Percentiles rank a stretch among this genome's conserved stretches.
Evolutionary conservation across 2,888 invertebrate genomes (phyloP).

Genomic region (Margaritifera margaritifera): DNA sequence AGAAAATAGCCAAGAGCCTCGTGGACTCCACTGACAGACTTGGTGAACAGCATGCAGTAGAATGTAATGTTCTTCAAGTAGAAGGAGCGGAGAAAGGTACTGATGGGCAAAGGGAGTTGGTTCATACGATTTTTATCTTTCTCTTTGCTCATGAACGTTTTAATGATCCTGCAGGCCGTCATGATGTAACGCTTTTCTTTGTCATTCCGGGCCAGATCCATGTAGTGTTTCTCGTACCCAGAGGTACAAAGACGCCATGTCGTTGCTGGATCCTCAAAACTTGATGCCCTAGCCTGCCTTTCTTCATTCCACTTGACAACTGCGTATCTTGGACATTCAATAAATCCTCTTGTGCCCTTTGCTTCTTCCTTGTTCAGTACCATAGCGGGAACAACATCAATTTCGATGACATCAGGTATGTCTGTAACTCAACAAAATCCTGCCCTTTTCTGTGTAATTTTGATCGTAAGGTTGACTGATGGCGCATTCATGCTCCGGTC

Average conservation of each 20-base stretch:
- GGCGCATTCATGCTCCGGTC: constrained; percentile 26
- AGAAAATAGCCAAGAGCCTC: constrained; percentile 29
- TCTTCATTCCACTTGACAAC: constrained; percentile 43
- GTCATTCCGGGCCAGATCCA: constrained; percentile 29
- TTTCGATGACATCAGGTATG: constrained; percentile 22
- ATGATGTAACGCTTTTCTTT: constrained; percentile 30
- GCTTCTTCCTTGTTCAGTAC: constrained; percentile 22
- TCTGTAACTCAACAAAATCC: no score
- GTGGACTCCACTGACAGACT: constrained; percentile 7
- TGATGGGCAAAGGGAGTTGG: constrained; percentile 14
- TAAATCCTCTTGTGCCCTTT: background rate
- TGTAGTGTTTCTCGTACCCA: constrained; percentile 42
- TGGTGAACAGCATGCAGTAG: constrained; percentile 20
- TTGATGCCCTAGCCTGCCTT: background rate
- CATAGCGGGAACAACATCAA: constrained; percentile 44
- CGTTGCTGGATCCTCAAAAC: constrained; percentile 17
- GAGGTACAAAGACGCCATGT: constrained; percentile 41
- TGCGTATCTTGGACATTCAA: constrained; percentile 36
- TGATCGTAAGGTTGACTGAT: constrained; percentile 30
- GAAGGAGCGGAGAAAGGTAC: constrained; percentile 30
- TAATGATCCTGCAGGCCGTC: constrained; percentile 41
- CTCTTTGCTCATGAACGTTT: constrained; percentile 17
- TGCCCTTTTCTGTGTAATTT: background rate
- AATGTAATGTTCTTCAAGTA: constrained; percentile 35
- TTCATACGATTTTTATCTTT: no score